These are phyloP conservation scores for Scomberomorus guttatus DNA, from an alignment of 2,797 vertebrate species.

Conservation along the genomic window DNA sequence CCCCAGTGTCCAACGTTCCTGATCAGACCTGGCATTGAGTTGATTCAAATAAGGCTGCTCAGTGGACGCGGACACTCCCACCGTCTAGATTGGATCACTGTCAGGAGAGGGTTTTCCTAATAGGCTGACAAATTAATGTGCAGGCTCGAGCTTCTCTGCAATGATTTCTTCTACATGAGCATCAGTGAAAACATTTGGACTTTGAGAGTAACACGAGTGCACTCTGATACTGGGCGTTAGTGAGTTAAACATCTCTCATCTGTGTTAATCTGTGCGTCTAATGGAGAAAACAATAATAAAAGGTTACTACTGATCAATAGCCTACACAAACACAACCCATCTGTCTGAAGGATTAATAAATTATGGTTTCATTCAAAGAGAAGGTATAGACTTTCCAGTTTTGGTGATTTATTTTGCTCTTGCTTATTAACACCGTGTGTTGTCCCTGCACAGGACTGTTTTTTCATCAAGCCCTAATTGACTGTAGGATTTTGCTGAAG, in stretches of 20 bases:
- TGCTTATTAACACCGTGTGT: conserved; percentile 76
- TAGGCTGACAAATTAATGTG: conserved; percentile 79
- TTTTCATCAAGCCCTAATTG: conserved; percentile 84
- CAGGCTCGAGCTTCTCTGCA: conserved; percentile 64
- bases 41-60: conserved; percentile 81
- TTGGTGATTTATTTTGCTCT: conserved; percentile 75
- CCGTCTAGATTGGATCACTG: conserved; percentile 73
- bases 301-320: conserved; percentile 83
- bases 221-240: conserved; percentile 51
- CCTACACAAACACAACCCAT: conserved; percentile 69
- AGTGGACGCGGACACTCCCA: conserved; percentile 64
- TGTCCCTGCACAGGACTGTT: conserved; percentile 72
- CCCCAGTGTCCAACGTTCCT: conserved; percentile 34
- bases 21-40: conserved; percentile 78
- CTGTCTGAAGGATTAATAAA: conserved; percentile 83
- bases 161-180: conserved; percentile 71
- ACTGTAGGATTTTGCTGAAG: conserved; percentile 85
- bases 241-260: conserved; percentile 77
- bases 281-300: conserved; percentile 84
- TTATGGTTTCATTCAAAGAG: conserved; percentile 76
- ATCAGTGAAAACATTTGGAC: conserved; percentile 67
- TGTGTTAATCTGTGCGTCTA: conserved; percentile 80
- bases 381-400: conserved; percentile 64
- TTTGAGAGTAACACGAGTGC: conserved; percentile 49
- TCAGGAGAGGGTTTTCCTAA: conserved; percentile 72